Evolutionary conservation across 1,140 invertebrate genomes (phyloP).

Genomic region (Apis mellifera): DNA sequence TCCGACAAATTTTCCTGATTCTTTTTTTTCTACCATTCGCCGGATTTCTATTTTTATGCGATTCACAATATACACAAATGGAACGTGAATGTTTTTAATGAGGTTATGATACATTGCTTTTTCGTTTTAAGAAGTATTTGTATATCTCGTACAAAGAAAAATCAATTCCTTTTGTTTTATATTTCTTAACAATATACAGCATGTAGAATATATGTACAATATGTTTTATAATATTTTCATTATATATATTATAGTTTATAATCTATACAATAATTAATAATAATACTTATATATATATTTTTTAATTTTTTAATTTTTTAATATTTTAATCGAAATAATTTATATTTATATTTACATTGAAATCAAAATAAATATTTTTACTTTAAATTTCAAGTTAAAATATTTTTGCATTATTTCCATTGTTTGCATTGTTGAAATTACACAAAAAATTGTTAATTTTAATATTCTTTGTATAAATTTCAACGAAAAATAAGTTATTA

Average conservation of each 20-base stretch:
- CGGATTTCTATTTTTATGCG: conserved; percentile 27
- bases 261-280: too few species aligned
- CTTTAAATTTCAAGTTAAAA: too few species aligned
- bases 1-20: not conserved
- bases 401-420: too few species aligned
- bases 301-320: not conserved
- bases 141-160: not conserved
- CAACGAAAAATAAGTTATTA: too few species aligned
- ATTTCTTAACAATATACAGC: not conserved
- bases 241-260: too few species aligned
- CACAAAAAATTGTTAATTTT: not conserved
- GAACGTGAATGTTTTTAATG: not conserved
- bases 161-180: not conserved
- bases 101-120: not conserved
- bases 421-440: too few species aligned
- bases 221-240: not conserved
- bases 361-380: too few species aligned
- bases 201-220: not conserved
- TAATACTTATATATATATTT: too few species aligned
- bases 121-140: not conserved
- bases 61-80: conserved; percentile 3
- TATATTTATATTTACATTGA: not conserved
- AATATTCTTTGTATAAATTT: not conserved
- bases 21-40: not conserved
- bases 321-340: too few species aligned